Evolutionary conservation across 2,797 vertebrate species (phyloP), one percentile per base, ranked within the genome.

Genomic region (Poeciliopsis paucimaculata): DNA sequence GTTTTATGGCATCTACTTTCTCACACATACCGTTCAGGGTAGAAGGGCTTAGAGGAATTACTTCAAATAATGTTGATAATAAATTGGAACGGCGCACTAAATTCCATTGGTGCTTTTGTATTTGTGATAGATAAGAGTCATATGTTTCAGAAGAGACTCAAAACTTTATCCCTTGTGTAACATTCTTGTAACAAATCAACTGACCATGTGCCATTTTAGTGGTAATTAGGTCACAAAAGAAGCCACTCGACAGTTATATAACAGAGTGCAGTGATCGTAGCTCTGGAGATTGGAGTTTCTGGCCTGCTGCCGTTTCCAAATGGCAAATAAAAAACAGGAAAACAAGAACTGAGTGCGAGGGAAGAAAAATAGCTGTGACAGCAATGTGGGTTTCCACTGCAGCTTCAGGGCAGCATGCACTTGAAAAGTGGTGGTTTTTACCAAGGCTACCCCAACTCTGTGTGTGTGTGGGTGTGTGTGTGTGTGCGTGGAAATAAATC

Each of bases 281-380:
- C 83, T 84, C 75, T 45, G 53, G 43, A 80, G 15, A 39, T 47
- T 34, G 62, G 39, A 36, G 49, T 85, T 76, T 43, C 83, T 86
- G 79, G 31, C 66, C 45, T 72, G 45, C 74, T 80, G 73, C 73
- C 64, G 43, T 74, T 83, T 75, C 75, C 78, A 78, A 84, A 72
- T 26, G 36, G 55, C 77, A 86, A 80, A 82, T 71, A 71, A n/a
- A 70, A 86, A 91, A 90, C 90, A 90, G 90, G 89, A 90, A 91
- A 88, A 73, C 26, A 10, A 73, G 81, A 82, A 43, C 80, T 71
- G 86, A 84, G 83, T 43, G 70, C 80, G 90, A 89, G 76, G 86
- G 87, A 89, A 88, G 85, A 96, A 77, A 84, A 88, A 85, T 60
- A 78, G 87, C 84, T 86, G 87, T 11, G 77, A 73, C 84, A 88